Base-by-base conservation (phyloP, 64 coral and sea anemone species). In the Catalaphyllia jardinei region DNA sequence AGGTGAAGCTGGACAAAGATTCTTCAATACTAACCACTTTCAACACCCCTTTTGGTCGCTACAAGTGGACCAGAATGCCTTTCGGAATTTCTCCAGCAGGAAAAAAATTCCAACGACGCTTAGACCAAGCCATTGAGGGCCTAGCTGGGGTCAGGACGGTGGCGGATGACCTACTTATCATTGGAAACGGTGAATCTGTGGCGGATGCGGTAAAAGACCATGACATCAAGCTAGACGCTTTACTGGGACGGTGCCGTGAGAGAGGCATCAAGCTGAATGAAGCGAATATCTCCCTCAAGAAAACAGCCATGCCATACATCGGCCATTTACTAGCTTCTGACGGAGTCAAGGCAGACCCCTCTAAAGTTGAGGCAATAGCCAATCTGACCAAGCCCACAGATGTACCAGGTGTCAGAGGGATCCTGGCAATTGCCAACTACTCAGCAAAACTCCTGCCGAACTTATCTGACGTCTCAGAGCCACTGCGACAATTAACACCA, bases 321-420 rank as follows among this genome's bases (percentile, higher is more conserved):
- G 4, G 6, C 7, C 60, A 62, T 62, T 15, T 13, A 3, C 15
- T 62, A 8, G 19, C 14, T 15, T 13, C 12, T 62, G 13, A 62
- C 13, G 60, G 60, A 31, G 15, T 42, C 38, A 29, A 17, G 19
- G 15, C 73, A 35, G 1, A n/a, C n/a, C n/a, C n/a, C n/a, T n/a
- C n/a, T n/a, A n/a, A n/a, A n/a, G 27, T 42, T 4, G 4, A 72
- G 24, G 67, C 73, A 28, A 39, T 75, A 27, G 10, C 52, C 24
- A 29, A 64, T 11, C 64, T 84, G 81, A 19, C 50, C 27, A 22
- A 52, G 54, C 60, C 81, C 27, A 84, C 11, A 31, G 81, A 84
- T 42, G 81, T 67, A 25, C 39, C 59, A 84, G 62, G 81, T 84
- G 81, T 84, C n/a, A n/a, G 38, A 25, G 2, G 60, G 39, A 15